Percentiles rank a stretch among this genome's conserved stretches.
These are phyloP conservation scores for Thumatha senex DNA, from an alignment of 2,888 invertebrate species.

Conservation along the genomic window DNA sequence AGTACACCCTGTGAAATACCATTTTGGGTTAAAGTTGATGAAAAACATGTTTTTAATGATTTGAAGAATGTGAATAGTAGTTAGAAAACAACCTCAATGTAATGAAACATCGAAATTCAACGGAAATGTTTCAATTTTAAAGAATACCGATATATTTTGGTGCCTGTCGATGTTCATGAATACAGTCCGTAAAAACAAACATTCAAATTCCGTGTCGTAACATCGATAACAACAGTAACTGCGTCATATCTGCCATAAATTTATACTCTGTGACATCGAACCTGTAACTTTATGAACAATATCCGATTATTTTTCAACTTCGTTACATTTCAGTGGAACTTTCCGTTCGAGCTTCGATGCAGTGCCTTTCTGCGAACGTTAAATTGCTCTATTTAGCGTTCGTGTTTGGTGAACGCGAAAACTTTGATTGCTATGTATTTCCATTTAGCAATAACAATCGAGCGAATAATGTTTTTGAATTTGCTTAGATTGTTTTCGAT, in stretches of 20 bases:
- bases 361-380: constrained; percentile 37
- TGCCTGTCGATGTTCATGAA: background rate
- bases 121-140: too few relatives aligned
- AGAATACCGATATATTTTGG: background rate
- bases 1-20: too few relatives aligned
- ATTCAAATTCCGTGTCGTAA: background rate
- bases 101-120: too few relatives aligned
- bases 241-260: constrained; percentile 24
- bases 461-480: constrained; percentile 28
- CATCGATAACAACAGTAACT: background rate
- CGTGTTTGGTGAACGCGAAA: constrained; percentile 34
- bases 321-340: constrained; percentile 31
- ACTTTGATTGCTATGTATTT: constrained; percentile 42
- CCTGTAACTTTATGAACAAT: constrained; percentile 36
- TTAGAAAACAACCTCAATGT: too few relatives aligned
- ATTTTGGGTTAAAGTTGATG: too few relatives aligned
- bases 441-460: constrained; percentile 29
- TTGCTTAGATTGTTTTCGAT: constrained; percentile 11
- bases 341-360: constrained; percentile 34
- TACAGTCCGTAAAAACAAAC: too few relatives aligned
- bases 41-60: too few relatives aligned
- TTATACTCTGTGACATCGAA: constrained; percentile 16
- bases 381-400: constrained; percentile 44
- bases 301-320: constrained; percentile 49
- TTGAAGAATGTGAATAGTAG: too few relatives aligned